Evolutionary conservation across 1,140 invertebrate genomes (phyloP).

Genomic region (Plectus sambesii): DNA sequence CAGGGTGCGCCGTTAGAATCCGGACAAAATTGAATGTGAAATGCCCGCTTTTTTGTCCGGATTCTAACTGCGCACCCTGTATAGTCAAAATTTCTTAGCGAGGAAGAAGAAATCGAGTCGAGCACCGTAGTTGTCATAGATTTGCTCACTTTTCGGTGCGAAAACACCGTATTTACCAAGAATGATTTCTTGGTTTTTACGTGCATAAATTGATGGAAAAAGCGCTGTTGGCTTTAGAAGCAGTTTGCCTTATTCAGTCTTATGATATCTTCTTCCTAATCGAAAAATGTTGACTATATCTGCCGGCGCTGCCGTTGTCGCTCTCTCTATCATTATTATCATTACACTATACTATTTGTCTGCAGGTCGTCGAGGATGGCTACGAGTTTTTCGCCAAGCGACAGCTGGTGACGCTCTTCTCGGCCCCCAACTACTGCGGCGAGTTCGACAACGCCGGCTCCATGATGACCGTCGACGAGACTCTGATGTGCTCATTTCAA

Average conservation of each 20-base stretch:
- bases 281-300: no score
- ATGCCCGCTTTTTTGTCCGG: not conserved
- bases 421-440: slow-evolving; percentile 92
- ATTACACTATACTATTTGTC: slow-evolving; percentile 12
- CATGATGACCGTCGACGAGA: slow-evolving; percentile 99
- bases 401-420: slow-evolving; percentile 89
- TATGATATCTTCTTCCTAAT: not conserved
- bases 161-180: no score
- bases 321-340: not conserved
- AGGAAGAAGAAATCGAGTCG: no score
- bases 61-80: not conserved
- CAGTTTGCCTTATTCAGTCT: slow-evolving; percentile 11
- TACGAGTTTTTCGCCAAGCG: slow-evolving; percentile 98
- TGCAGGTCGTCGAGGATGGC: slow-evolving; percentile 81
- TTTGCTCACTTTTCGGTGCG: no score
- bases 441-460: slow-evolving; percentile 99
- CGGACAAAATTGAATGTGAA: no score
- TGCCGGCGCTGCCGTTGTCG: not conserved
- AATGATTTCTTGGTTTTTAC: no score
- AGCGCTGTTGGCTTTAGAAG: not conserved
- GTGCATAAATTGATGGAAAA: slow-evolving; percentile 9
- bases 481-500: slow-evolving; percentile 90
- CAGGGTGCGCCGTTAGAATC: slow-evolving; percentile 3
- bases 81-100: no score
- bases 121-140: no score